A percentile compares a stretch with the other conserved stretches of the same genome.
Conservation (phyloP, 1,140 invertebrate species). For the Platorchestia sp. region DNA sequence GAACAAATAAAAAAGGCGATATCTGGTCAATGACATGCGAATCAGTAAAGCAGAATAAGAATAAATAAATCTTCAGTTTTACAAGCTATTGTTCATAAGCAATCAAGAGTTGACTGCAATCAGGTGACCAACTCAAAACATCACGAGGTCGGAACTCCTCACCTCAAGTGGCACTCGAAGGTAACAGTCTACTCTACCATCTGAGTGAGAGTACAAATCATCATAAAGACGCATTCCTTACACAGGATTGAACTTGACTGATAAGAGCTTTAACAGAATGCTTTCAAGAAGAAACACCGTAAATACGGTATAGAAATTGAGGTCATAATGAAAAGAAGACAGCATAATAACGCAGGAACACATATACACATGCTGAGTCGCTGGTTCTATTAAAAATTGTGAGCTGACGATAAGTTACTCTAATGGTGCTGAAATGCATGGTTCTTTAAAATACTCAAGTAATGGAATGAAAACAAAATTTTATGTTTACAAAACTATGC, state of each 20-base stretch:
- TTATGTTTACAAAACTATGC: no score
- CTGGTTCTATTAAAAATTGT: neutral
- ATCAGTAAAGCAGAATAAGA: neutral
- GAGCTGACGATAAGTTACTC: neutral
- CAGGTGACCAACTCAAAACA: neutral
- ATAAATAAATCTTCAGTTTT: neutral
- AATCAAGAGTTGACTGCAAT: no score
- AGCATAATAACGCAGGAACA: neutral
- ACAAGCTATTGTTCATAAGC: neutral
- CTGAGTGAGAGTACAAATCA: neutral
- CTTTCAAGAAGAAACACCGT: neutral
- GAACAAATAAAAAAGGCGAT: no score
- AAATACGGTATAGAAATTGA: neutral
- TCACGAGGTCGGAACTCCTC: neutral
- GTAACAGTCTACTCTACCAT: neutral
- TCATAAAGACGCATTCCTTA: neutral
- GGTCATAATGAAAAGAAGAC: neutral
- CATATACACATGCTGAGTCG: neutral
- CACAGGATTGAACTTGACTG: neutral
- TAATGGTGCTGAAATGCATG: no score
- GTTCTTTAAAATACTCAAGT: no score
- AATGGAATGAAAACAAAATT: no score
- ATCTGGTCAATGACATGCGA: neutral
- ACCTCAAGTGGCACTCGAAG: neutral
- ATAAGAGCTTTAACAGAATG: neutral